Percentiles rank a stretch among this genome's conserved stretches.
These are phyloP conservation scores for Acrobasis repandana DNA, from an alignment of 2,888 invertebrate genomes.

Conservation along the genomic window DNA sequence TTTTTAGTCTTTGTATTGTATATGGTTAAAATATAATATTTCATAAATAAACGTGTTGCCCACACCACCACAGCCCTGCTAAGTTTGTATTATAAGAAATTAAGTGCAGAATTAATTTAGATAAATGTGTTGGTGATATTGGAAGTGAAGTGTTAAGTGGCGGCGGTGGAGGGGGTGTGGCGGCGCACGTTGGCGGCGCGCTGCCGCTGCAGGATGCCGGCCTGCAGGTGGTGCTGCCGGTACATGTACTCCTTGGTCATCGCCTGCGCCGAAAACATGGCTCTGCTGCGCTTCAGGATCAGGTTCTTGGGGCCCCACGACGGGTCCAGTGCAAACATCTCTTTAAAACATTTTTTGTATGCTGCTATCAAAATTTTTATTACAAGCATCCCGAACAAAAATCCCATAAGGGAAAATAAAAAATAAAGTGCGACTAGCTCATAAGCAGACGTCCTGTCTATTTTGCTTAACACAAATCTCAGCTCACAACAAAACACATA, in stretches of 20 bases:
- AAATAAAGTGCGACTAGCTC: slow-evolving; percentile 34
- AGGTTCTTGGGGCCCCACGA: slow-evolving; percentile 66
- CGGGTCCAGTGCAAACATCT: slow-evolving; percentile 45
- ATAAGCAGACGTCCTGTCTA: slow-evolving; percentile 18
- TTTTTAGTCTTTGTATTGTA: too few relatives aligned
- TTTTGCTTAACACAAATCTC: slow-evolving; percentile 20
- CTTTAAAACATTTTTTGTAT: slow-evolving; percentile 40
- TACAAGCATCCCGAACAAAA: slow-evolving; percentile 29
- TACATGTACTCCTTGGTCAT: slow-evolving; percentile 80
- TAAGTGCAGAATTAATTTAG: too few relatives aligned
- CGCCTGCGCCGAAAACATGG: slow-evolving; percentile 75
- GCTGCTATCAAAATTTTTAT: slow-evolving; percentile 43
- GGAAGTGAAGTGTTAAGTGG: not conserved
- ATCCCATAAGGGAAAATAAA: slow-evolving; percentile 30
- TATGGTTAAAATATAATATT: too few relatives aligned
- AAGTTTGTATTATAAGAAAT: too few relatives aligned
- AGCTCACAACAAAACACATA: slow-evolving; percentile 50
- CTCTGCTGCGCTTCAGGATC: slow-evolving; percentile 64
- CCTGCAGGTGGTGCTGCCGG: slow-evolving; percentile 72
- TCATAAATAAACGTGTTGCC: too few relatives aligned
- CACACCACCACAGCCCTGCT: too few relatives aligned
- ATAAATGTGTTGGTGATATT: too few relatives aligned
- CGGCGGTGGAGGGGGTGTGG: not conserved
- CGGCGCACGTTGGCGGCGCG: slow-evolving; percentile 49
- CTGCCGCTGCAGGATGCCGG: slow-evolving; percentile 63